Conservation (phyloP, 2,797 vertebrate genomes). For the Perodicticus potto region DNA sequence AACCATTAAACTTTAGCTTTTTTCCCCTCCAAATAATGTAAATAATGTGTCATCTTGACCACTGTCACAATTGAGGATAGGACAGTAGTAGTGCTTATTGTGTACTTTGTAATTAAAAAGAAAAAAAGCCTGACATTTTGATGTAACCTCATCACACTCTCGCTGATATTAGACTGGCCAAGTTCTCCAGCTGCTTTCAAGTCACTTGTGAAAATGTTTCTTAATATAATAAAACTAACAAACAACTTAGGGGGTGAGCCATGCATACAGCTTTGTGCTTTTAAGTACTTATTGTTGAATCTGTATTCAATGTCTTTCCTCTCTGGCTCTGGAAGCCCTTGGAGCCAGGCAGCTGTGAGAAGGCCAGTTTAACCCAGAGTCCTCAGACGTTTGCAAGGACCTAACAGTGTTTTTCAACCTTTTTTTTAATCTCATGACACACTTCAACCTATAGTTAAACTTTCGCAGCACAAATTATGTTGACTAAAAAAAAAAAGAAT, state of each 20-base stretch:
- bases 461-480: too few relatives aligned
- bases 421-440: too few relatives aligned
- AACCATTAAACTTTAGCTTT: constrained; percentile 22
- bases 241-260: background rate
- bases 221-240: constrained; percentile 33
- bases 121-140: background rate
- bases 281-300: background rate
- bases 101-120: background rate
- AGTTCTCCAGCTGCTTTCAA: constrained; percentile 8
- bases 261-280: background rate
- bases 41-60: constrained; percentile 31
- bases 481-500: too few relatives aligned
- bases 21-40: background rate
- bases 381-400: background rate
- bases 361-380: background rate
- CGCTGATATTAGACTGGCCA: background rate
- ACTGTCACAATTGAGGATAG: background rate
- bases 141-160: background rate
- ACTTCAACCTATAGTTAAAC: too few relatives aligned
- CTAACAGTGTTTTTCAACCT: too few relatives aligned
- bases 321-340: background rate
- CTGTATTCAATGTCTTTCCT: background rate
- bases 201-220: constrained; percentile 14
- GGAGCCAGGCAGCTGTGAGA: background rate
- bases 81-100: background rate